Conservation (phyloP, 2,113 vertebrate species). For the Pipa parva region DNA sequence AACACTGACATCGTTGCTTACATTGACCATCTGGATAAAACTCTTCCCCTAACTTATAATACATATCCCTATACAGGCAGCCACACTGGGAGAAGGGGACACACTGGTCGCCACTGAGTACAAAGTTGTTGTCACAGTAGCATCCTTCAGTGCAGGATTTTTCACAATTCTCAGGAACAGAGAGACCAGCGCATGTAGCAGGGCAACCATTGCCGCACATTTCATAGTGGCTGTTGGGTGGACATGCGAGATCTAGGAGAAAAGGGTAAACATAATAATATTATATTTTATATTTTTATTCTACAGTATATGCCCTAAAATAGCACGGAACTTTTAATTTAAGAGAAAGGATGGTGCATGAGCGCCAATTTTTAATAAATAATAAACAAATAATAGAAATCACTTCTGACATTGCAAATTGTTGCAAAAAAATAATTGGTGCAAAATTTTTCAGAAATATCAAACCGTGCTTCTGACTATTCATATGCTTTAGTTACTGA, state of each 20-base stretch:
- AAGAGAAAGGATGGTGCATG: too few species aligned
- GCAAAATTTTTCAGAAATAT: too few species aligned
- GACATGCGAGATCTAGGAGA: conserved; percentile 51
- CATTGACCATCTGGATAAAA: conserved; percentile 48
- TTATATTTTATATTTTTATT: background rate
- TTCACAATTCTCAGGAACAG: conserved; percentile 32
- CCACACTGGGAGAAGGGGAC: conserved; percentile 49
- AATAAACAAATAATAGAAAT: too few species aligned
- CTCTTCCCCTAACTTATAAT: conserved; percentile 44
- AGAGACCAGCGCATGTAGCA: conserved; percentile 37
- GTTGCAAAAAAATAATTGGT: too few species aligned
- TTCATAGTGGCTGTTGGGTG: conserved; percentile 62
- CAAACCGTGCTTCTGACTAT: too few species aligned
- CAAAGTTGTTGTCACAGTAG: conserved; percentile 49
- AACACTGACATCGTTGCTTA: conserved; percentile 28
- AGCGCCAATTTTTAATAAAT: too few species aligned
- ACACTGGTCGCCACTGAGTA: conserved; percentile 54
- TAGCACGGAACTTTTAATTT: too few species aligned
- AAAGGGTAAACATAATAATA: background rate
- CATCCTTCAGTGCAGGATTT: conserved; percentile 52
- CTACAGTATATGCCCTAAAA: too few species aligned
- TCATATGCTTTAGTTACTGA: too few species aligned
- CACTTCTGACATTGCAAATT: too few species aligned
- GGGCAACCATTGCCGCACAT: conserved; percentile 59
- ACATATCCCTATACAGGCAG: conserved; percentile 37